Conservation (phyloP, 2,797 vertebrate genomes). For the Malurus splendens region DNA sequence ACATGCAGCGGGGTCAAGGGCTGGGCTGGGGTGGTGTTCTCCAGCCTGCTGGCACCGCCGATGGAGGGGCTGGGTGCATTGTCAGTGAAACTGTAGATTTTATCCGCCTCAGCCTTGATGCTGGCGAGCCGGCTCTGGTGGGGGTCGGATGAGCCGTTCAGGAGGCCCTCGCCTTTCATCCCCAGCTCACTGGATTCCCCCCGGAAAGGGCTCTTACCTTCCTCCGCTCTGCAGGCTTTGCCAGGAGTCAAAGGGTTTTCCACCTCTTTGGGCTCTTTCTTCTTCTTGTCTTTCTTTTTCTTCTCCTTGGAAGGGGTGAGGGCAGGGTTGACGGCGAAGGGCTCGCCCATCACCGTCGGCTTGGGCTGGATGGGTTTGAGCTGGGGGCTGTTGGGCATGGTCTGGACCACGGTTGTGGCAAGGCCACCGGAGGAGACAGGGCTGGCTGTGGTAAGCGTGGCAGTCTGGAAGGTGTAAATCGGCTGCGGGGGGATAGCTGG, state of each 20-base stretch:
- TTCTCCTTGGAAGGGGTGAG: slow-evolving; percentile 89
- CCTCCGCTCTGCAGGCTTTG: slow-evolving; percentile 85
- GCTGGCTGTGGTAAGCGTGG: slow-evolving; percentile 84
- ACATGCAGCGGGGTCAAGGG: slow-evolving; percentile 88
- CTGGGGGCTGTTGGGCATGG: slow-evolving; percentile 89
- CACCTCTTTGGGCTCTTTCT: slow-evolving; percentile 85
- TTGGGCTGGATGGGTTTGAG: slow-evolving; percentile 92
- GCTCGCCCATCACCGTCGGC: slow-evolving; percentile 85
- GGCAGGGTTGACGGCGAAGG: slow-evolving; percentile 79
- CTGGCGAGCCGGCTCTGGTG: slow-evolving; percentile 96
- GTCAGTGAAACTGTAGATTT: slow-evolving; percentile 97
- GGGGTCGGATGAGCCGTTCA: slow-evolving; percentile 89
- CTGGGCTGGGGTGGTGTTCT: slow-evolving; percentile 81
- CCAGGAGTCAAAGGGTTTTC: slow-evolving; percentile 85
- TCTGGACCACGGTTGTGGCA: slow-evolving; percentile 84
- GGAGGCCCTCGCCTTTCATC: slow-evolving; percentile 82
- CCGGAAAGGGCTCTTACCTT: slow-evolving; percentile 86
- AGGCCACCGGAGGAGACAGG: slow-evolving; percentile 81
- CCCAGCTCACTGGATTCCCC: slow-evolving; percentile 79
- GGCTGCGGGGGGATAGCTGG: slow-evolving; percentile 85
- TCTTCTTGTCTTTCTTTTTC: slow-evolving; percentile 97
- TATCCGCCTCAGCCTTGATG: slow-evolving; percentile 97
- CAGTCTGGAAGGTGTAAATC: slow-evolving; percentile 82
- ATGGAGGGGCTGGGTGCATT: slow-evolving; percentile 97
- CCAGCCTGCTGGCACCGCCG: slow-evolving; percentile 88